Percentiles rank a stretch among this genome's conserved stretches.
phyloP scores from a whole-genome alignment of 2,888 invertebrate genomes.

The Hetaerina titia region DNA sequence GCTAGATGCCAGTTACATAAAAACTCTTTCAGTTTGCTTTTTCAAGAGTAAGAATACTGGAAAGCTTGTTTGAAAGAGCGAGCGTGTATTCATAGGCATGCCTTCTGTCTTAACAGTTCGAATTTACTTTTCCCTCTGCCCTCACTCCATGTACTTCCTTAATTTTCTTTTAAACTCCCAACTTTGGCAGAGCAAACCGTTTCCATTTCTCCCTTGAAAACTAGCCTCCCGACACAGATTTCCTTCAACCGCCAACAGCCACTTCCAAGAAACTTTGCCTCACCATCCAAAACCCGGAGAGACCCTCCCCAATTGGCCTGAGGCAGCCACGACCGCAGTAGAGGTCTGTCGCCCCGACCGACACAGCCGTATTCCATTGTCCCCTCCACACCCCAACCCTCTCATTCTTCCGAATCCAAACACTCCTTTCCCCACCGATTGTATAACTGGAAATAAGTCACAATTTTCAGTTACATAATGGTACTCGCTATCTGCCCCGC shows the following conservation, averaged over 20 bases:
- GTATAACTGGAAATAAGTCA: too few relatives aligned
- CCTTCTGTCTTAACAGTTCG: too few relatives aligned
- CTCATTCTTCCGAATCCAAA: background rate
- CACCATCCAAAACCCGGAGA: conserved; percentile 13
- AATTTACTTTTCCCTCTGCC: background rate
- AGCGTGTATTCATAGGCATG: too few relatives aligned
- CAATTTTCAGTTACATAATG: too few relatives aligned
- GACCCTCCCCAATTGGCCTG: conserved; percentile 43
- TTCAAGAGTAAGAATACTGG: too few relatives aligned
- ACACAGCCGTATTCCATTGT: background rate
- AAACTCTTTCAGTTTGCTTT: too few relatives aligned
- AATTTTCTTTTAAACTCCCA: background rate
- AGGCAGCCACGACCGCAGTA: conserved; percentile 32
- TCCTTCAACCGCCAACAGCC: conserved; percentile 56
- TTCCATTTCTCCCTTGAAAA: conserved; percentile 26
- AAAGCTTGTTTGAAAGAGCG: too few relatives aligned
- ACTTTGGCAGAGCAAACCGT: conserved; percentile 2
- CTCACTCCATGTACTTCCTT: background rate
- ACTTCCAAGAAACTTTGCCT: conserved; percentile 41
- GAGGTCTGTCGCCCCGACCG: conserved; percentile 19
- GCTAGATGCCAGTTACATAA: too few relatives aligned
- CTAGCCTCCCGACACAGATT: conserved; percentile 23
- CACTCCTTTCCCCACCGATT: background rate
- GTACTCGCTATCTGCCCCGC: too few relatives aligned
- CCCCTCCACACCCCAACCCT: background rate